These are phyloP conservation scores for Phycodurus eques DNA, from an alignment of 2,113 vertebrate genomes.

Conservation along the genomic window DNA sequence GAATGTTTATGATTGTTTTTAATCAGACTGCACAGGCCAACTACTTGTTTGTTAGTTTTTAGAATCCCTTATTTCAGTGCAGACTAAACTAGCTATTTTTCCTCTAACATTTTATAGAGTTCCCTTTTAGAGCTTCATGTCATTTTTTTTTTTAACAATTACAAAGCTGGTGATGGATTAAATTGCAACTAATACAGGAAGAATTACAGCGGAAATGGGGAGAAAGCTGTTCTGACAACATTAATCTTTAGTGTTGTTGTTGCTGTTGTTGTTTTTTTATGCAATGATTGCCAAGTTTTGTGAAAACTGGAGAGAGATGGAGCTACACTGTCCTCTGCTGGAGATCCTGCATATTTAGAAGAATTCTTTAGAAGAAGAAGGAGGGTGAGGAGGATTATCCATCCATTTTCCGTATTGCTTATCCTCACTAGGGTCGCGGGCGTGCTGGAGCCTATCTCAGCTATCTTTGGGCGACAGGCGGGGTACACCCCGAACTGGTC, in stretches of 20 bases:
- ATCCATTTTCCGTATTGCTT: no score
- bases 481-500: no score
- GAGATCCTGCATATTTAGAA: slow-evolving; percentile 3
- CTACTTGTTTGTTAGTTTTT: not conserved
- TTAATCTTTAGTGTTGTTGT: not conserved
- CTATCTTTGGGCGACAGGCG: no score
- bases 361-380: not conserved
- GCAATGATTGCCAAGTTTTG: not conserved
- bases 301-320: slow-evolving; percentile 10
- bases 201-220: not conserved
- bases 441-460: no score
- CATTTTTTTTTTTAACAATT: not conserved
- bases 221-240: slow-evolving; percentile 8
- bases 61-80: not conserved
- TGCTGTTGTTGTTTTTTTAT: not conserved
- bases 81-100: not conserved
- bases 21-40: no score
- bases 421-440: no score
- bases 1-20: not conserved
- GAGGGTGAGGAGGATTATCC: no score
- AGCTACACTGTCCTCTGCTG: slow-evolving; percentile 61
- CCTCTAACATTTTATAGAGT: no score
- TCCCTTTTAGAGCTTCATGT: not conserved
- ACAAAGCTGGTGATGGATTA: slow-evolving; percentile 2
- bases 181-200: not conserved